Conservation (phyloP, 2,888 invertebrate species). For the Drosophila lacicola region DNA sequence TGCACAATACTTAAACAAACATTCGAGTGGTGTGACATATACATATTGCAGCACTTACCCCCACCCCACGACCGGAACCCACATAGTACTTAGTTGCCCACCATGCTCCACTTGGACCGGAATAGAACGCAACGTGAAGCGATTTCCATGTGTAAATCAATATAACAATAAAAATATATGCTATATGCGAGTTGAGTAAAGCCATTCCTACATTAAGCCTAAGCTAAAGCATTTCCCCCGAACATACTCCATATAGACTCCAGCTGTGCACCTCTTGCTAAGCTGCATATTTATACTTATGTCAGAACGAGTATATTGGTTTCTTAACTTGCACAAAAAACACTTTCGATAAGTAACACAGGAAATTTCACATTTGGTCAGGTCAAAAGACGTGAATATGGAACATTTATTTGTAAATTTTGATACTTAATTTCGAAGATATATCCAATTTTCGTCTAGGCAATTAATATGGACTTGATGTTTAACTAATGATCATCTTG, state of each 20-base stretch:
- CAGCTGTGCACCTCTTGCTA: background rate
- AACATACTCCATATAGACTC: background rate
- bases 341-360: too few species aligned
- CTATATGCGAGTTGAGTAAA: slow-evolving; percentile 8
- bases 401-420: too few species aligned
- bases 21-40: slow-evolving; percentile 77
- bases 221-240: slow-evolving; percentile 17
- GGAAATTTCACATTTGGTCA: too few species aligned
- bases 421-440: too few species aligned
- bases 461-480: too few species aligned
- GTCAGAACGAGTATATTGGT: background rate
- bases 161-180: slow-evolving; percentile 16
- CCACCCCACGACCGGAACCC: slow-evolving; percentile 12
- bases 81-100: slow-evolving; percentile 23
- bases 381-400: too few species aligned
- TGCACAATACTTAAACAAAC: slow-evolving; percentile 64
- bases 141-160: slow-evolving; percentile 50
- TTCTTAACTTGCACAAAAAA: too few species aligned
- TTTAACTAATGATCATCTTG: too few species aligned
- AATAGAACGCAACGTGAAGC: slow-evolving; percentile 35
- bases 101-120: slow-evolving; percentile 37
- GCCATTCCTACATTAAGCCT: slow-evolving; percentile 1
- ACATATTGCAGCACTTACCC: slow-evolving; percentile 73
- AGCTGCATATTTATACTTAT: slow-evolving; percentile 21
- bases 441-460: too few species aligned